Percentiles rank a stretch among this genome's conserved stretches.
Evolutionary conservation across 1,140 invertebrate species (phyloP).

Genomic region (Hypsibius dujardini): DNA sequence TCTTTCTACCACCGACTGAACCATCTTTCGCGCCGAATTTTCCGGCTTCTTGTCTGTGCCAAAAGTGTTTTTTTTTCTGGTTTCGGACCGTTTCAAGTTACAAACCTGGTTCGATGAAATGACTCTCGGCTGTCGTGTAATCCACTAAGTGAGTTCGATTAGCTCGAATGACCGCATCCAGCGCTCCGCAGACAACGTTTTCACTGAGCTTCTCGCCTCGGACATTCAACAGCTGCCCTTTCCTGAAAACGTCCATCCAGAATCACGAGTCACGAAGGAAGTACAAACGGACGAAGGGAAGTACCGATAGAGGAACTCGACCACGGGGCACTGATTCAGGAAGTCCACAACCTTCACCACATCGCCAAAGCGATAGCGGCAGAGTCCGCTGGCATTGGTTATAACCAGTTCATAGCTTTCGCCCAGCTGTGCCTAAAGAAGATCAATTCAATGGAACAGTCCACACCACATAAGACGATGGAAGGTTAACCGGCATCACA

Average conservation of each 20-base stretch:
- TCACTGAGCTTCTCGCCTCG: slow-evolving; percentile 31
- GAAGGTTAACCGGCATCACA: background rate
- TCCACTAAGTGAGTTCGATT: slow-evolving; percentile 27
- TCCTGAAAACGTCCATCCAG: slow-evolving; percentile 24
- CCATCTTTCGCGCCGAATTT: background rate
- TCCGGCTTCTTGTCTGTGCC: background rate
- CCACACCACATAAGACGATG: slow-evolving; percentile 26
- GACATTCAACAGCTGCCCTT: slow-evolving; percentile 32
- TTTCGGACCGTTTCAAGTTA: background rate
- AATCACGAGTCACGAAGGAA: background rate
- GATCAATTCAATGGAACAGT: background rate
- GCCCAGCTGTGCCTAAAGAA: slow-evolving; percentile 25
- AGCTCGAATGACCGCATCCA: slow-evolving; percentile 23
- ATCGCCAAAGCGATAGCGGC: slow-evolving; percentile 32
- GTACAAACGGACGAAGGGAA: too few relatives aligned
- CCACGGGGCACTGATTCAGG: slow-evolving; percentile 30
- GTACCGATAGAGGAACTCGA: slow-evolving; percentile 33
- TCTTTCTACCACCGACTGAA: background rate
- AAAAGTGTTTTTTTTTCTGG: background rate
- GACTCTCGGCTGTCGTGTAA: slow-evolving; percentile 31
- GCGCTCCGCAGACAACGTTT: slow-evolving; percentile 27
- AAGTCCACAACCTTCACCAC: slow-evolving; percentile 31
- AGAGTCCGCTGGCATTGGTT: slow-evolving; percentile 30
- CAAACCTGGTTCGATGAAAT: slow-evolving; percentile 23
- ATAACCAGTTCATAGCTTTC: slow-evolving; percentile 32